Evolutionary conservation across 2,888 invertebrate species (phyloP).

Genomic region (Arrhopalites spinosus): DNA sequence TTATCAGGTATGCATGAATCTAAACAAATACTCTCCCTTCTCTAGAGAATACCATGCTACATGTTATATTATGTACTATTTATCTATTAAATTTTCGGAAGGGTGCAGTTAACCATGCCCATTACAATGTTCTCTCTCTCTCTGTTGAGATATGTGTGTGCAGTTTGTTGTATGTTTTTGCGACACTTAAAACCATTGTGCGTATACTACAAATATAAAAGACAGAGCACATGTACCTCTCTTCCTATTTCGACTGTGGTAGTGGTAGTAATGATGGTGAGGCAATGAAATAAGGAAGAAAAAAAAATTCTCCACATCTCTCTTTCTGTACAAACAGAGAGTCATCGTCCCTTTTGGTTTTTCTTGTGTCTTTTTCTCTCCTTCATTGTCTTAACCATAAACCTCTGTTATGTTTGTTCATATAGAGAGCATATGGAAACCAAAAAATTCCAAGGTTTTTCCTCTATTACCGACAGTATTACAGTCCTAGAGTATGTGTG

Average conservation of each 20-base stretch:
- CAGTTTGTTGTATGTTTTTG: neutral
- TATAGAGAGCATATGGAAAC: neutral
- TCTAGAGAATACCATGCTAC: neutral
- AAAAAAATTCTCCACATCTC: neutral
- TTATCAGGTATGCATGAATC: neutral
- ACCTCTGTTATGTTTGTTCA: neutral
- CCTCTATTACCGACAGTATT: neutral
- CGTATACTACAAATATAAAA: neutral
- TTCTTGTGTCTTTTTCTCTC: neutral
- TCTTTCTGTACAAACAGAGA: neutral
- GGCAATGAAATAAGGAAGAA: neutral
- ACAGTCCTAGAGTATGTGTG: no score
- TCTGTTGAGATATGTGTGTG: neutral
- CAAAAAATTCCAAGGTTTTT: neutral
- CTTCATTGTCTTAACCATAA: neutral
- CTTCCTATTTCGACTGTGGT: neutral
- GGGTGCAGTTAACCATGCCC: slow-evolving; percentile 27
- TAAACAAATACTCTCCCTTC: neutral
- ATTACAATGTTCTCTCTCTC: slow-evolving; percentile 11
- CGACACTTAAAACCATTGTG: neutral
- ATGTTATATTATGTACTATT: slow-evolving; percentile 1
- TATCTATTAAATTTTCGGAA: slow-evolving; percentile 18
- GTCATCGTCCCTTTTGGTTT: neutral
- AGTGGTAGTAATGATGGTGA: neutral
- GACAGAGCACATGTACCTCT: neutral